Percentiles rank a stretch among this genome's conserved stretches.
phyloP scores from a whole-genome alignment of 2,797 vertebrate species.

The Limnodromus scolopaceus region DNA sequence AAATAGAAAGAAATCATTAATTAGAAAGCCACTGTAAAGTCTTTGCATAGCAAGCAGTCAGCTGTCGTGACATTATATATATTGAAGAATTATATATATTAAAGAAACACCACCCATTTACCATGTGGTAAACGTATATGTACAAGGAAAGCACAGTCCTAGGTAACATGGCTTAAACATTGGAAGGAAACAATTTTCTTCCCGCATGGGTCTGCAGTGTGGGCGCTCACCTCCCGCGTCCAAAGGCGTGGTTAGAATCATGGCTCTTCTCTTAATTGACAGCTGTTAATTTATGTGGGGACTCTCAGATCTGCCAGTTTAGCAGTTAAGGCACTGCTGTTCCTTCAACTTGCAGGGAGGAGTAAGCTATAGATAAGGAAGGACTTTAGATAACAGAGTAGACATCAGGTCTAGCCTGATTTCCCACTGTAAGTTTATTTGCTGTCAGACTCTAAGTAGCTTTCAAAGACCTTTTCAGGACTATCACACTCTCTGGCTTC shows the following conservation, averaged over 20 bases:
- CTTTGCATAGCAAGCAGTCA: neutral
- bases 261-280: neutral
- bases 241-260: neutral
- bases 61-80: neutral
- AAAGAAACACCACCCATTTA: neutral
- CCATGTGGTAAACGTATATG: neutral
- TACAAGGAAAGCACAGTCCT: neutral
- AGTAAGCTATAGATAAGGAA: neutral
- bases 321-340: neutral
- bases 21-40: neutral
- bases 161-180: neutral
- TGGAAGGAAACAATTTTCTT: neutral
- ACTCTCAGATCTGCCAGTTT: neutral
- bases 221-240: neutral
- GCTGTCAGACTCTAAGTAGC: neutral
- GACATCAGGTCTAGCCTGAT: neutral
- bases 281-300: neutral
- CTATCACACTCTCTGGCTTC: neutral
- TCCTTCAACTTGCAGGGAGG: neutral
- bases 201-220: fast-evolving
- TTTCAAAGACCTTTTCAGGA: neutral
- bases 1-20: neutral
- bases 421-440: neutral
- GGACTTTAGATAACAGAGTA: neutral
- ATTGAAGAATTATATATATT: neutral